Base-by-base conservation (phyloP, 2,113 vertebrate species). In the Cebidichthys violaceus region DNA sequence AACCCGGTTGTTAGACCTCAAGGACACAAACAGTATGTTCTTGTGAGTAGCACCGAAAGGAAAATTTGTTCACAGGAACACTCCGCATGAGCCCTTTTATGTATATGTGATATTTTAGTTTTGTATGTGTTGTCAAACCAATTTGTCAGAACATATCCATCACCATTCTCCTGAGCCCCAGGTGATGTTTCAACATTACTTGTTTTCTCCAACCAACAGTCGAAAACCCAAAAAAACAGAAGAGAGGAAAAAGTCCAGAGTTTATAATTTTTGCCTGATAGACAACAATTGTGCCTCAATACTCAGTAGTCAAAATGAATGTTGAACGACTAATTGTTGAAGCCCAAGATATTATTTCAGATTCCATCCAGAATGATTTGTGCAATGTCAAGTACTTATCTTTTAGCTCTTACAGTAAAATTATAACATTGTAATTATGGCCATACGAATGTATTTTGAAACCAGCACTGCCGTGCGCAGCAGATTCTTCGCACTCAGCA, bases 381-480 rank as follows among this genome's bases (percentile, higher is more conserved):
- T 59, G n/a, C 24, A 72, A 22, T 13, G 9, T 22, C 4, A 20
- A 29, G 43, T 22, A 43, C 5, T 9, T 13, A 3, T 52, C 9
- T 7, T 31, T 11, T 3, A 22, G 47, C 7, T 55, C 33, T 57
- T 9, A 27, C 35, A 59, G n/a, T 20, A 29, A 8, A 20, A 29
- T 41, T 41, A 18, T 3, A 20, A 6, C 8, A 79, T 20, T 45
- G 31, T 29, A 55, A 31, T 9, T n/a, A 15, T 29, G 65, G 68
- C 37, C 77, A 43, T n/a, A 67, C 72, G 35, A 64, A 78, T 78
- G 61, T 2, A 59, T 75, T 83, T 65, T 70, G 52, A 77, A 86
- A 60, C 2, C 27, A 54, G 71, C 65, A 1, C 39, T 70, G 70
- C 22, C 52, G 35, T 37, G 76, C 52, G 37, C 45, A 67, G 77